Conservation (phyloP, 2,888 invertebrate species). For the Drosophila quasianomalipes region DNA sequence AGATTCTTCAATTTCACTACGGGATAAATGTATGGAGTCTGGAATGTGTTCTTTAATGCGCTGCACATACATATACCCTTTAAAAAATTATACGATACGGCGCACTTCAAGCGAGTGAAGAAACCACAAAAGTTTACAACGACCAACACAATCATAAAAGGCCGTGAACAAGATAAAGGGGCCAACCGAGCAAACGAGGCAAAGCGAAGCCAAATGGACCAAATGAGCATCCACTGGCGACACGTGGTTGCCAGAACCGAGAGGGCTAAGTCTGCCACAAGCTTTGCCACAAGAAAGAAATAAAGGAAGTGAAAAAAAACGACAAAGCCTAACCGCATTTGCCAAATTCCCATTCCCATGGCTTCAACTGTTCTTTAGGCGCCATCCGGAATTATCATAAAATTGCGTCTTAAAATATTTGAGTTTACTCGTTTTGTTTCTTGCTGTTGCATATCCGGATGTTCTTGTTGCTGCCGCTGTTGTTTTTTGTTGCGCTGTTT, state of each 20-base stretch:
- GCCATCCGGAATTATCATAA: slow-evolving; percentile 45
- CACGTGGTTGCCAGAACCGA: slow-evolving; percentile 19
- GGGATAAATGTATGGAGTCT: neutral
- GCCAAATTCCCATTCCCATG: neutral
- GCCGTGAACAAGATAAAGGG: slow-evolving; percentile 4
- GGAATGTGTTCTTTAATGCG: neutral
- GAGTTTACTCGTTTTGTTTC: slow-evolving; percentile 42
- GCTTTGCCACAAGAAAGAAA: slow-evolving; percentile 5
- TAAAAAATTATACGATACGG: neutral
- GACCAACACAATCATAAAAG: slow-evolving; percentile 17
- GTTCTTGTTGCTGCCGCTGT: slow-evolving; percentile 7
- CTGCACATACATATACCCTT: neutral
- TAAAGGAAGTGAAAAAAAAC: neutral
- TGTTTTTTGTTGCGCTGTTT: slow-evolving; percentile 59
- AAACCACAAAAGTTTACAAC: slow-evolving; percentile 26
- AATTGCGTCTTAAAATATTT: slow-evolving; percentile 53
- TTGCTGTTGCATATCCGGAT: slow-evolving; percentile 24
- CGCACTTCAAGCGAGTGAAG: slow-evolving; percentile 6
- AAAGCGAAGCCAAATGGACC: slow-evolving; percentile 17
- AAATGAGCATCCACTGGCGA: slow-evolving; percentile 26
- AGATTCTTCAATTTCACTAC: neutral
- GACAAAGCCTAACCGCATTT: neutral
- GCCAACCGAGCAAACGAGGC: slow-evolving; percentile 14
- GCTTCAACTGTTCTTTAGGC: slow-evolving; percentile 14
- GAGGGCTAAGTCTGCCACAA: neutral